These are phyloP conservation scores for Dendrocopos noguchii DNA, from an alignment of 2,113 vertebrate species.

Conservation along the genomic window DNA sequence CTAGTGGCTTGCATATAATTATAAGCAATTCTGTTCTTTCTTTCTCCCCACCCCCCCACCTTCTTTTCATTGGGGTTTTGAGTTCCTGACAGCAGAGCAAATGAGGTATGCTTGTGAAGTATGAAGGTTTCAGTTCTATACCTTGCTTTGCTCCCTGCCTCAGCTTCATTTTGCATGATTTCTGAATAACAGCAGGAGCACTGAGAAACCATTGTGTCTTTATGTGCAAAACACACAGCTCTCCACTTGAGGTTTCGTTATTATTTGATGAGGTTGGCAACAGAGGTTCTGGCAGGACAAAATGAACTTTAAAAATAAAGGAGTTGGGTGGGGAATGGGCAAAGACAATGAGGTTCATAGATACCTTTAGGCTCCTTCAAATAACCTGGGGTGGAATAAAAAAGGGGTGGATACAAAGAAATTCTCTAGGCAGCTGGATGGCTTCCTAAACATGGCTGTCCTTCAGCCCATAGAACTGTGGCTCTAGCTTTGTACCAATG, in stretches of 20 bases:
- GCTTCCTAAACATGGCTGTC: not conserved
- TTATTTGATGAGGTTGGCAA: not conserved
- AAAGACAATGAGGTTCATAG: not conserved
- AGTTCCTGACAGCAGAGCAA: slow-evolving; percentile 67
- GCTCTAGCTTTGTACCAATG: not conserved
- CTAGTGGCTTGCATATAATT: slow-evolving; percentile 54
- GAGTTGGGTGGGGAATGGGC: not conserved
- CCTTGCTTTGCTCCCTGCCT: slow-evolving; percentile 31
- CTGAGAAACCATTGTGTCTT: not conserved
- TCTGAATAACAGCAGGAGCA: slow-evolving; percentile 51
- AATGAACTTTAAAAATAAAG: not conserved
- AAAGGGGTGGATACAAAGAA: not conserved
- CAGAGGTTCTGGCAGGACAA: not conserved
- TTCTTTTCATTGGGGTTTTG: slow-evolving; percentile 39
- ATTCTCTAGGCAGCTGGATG: not conserved
- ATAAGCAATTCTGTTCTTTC: not conserved
- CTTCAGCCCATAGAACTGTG: not conserved
- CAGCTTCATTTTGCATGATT: slow-evolving; percentile 50
- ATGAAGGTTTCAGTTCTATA: not conserved
- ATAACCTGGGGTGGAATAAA: not conserved
- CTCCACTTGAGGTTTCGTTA: not conserved
- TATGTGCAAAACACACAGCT: not conserved
- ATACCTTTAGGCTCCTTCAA: not conserved
- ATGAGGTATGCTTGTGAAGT: slow-evolving; percentile 57
- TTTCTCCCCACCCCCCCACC: not conserved